phyloP scores from a whole-genome alignment of 2,797 vertebrate species.

The Aulostomus chinensis region DNA sequence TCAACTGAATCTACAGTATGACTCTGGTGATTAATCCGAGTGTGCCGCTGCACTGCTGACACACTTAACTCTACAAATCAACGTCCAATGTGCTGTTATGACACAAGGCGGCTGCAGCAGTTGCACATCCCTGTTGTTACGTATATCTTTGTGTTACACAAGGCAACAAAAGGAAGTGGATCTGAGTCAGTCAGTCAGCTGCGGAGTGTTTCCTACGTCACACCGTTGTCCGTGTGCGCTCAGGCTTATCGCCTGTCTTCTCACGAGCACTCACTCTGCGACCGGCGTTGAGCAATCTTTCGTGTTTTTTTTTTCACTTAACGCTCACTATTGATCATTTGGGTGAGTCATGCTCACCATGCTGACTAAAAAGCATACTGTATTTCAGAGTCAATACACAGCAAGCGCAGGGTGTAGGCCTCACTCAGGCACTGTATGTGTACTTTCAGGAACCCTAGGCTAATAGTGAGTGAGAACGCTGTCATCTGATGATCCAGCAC shows the following conservation, averaged over 20 bases:
- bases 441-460: slow-evolving; percentile 71
- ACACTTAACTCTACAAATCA: slow-evolving; percentile 11
- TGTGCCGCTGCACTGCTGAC: background rate
- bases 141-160: slow-evolving; percentile 52
- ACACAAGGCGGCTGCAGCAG: slow-evolving; percentile 42
- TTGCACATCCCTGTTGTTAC: slow-evolving; percentile 26
- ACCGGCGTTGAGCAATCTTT: slow-evolving; percentile 5
- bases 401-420: slow-evolving; percentile 20
- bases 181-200: slow-evolving; percentile 71
- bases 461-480: slow-evolving; percentile 53
- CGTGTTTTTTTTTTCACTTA: slow-evolving; percentile 44
- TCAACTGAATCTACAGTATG: background rate
- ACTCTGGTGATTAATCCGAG: background rate
- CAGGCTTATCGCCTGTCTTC: slow-evolving; percentile 49
- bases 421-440: slow-evolving; percentile 1
- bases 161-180: slow-evolving; percentile 61
- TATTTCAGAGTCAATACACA: slow-evolving; percentile 22
- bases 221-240: slow-evolving; percentile 54
- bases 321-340: slow-evolving; percentile 69
- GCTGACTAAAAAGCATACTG: slow-evolving; percentile 57
- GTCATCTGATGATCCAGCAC: slow-evolving; percentile 65
- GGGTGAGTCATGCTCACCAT: slow-evolving; percentile 65
- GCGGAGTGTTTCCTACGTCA: slow-evolving; percentile 61
- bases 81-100: slow-evolving; percentile 34
- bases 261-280: slow-evolving; percentile 23